phyloP scores from a whole-genome alignment of 2,113 vertebrate species.

The Gambusia holbrooki region DNA sequence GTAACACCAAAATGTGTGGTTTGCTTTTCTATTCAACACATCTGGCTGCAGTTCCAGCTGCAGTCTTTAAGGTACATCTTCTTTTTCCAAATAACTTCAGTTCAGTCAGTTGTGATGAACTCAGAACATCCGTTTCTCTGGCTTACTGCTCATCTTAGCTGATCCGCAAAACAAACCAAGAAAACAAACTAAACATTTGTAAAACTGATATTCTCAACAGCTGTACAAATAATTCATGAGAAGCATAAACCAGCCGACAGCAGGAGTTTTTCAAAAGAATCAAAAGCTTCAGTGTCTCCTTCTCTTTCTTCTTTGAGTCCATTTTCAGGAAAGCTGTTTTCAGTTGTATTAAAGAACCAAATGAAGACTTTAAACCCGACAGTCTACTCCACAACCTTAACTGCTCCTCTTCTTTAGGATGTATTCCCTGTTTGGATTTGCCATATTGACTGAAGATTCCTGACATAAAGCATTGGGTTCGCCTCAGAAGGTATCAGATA shows the following conservation, averaged over 20 bases:
- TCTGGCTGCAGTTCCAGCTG: not conserved
- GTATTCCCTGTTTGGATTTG: slow-evolving; percentile 66
- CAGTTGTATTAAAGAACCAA: too few relatives aligned
- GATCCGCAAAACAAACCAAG: not conserved
- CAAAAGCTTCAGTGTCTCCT: not conserved
- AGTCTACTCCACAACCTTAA: not conserved
- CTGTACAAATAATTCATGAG: too few relatives aligned
- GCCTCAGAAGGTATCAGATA: slow-evolving; percentile 95
- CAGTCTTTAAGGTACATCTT: not conserved
- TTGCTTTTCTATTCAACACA: not conserved
- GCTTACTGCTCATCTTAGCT: not conserved
- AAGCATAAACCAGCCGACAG: too few relatives aligned
- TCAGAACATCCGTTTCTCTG: not conserved
- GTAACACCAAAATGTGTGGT: too few relatives aligned
- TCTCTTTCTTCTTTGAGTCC: not conserved
- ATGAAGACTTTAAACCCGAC: not conserved
- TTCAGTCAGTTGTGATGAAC: not conserved
- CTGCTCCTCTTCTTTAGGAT: not conserved
- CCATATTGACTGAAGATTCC: slow-evolving; percentile 96
- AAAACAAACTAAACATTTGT: not conserved
- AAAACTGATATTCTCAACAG: too few relatives aligned
- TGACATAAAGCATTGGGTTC: slow-evolving; percentile 94
- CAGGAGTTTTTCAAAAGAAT: not conserved
- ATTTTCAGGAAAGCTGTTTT: not conserved
- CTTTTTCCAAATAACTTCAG: not conserved